Conservation (phyloP, 1,140 invertebrate genomes). For the Solenopsis invicta region DNA sequence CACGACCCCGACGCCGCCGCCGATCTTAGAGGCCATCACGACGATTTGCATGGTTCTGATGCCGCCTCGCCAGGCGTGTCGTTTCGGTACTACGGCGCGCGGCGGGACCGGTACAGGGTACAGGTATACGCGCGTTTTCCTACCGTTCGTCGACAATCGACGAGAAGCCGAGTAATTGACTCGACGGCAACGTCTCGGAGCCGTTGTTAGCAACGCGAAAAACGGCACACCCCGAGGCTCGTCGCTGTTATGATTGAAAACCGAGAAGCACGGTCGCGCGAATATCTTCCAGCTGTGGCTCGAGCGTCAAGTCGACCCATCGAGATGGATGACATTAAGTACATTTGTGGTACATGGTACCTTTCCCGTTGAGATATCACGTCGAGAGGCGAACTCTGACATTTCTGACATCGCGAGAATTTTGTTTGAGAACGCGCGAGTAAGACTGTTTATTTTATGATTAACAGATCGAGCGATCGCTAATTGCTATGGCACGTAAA, state of each 20-base stretch:
- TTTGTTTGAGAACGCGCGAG: constrained; percentile 27
- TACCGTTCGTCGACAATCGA: constrained; percentile 63
- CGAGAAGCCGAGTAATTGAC: constrained; percentile 38
- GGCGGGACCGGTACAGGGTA: not conserved
- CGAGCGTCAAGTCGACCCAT: constrained; percentile 8
- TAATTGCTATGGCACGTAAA: constrained; percentile 45
- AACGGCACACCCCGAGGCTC: not conserved
- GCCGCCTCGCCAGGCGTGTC: constrained; percentile 71
- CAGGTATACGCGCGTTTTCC: constrained; percentile 7
- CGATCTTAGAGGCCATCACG: constrained; percentile 76
- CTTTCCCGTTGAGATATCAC: constrained; percentile 38
- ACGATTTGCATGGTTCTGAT: constrained; percentile 76
- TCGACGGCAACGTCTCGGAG: constrained; percentile 10
- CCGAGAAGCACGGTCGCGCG: constrained; percentile 1
- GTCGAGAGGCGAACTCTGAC: constrained; percentile 52
- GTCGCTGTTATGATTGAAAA: constrained; percentile 46
- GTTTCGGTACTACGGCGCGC: constrained; percentile 40
- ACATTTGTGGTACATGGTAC: constrained; percentile 50
- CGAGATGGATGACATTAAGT: constrained; percentile 60
- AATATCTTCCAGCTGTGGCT: constrained; percentile 36
- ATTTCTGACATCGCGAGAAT: constrained; percentile 50
- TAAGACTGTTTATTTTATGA: constrained; percentile 41
- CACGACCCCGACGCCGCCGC: constrained; percentile 73
- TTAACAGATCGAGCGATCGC: constrained; percentile 40
- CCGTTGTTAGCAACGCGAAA: constrained; percentile 51